A percentile compares a stretch with the other conserved stretches of the same genome.
Conservation (phyloP, 2,113 vertebrate species). For the Sprattus sprattus region DNA sequence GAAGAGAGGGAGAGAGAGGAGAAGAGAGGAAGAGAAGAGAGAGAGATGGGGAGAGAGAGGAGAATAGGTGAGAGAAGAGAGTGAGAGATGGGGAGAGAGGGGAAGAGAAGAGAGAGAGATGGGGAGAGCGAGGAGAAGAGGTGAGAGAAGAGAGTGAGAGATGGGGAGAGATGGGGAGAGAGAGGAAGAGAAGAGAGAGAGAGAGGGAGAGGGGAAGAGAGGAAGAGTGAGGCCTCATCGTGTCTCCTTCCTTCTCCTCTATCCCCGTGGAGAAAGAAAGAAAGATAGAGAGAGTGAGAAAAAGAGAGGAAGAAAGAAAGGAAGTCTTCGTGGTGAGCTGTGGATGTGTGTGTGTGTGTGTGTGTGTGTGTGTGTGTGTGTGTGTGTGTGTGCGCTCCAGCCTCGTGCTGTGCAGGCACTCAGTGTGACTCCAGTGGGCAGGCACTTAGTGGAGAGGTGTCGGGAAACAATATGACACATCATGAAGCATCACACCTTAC, state of each 20-base stretch:
- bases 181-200: no score
- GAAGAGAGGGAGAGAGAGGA: no score
- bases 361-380: background rate
- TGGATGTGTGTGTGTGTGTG: background rate
- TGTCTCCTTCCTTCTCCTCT: background rate
- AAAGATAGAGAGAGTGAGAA: background rate
- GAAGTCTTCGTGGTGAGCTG: background rate
- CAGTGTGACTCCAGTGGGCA: slow-evolving; percentile 16
- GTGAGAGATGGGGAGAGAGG: no score
- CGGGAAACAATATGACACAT: slow-evolving; percentile 25
- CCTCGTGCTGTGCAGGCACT: background rate
- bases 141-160: no score
- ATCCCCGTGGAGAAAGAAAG: background rate
- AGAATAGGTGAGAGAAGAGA: no score
- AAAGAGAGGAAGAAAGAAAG: background rate
- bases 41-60: no score
- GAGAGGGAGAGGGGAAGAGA: background rate
- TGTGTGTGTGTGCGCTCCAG: background rate
- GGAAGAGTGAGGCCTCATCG: background rate
- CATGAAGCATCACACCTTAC: background rate
- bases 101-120: no score
- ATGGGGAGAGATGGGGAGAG: no score
- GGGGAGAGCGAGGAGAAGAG: no score
- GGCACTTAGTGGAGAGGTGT: slow-evolving; percentile 12
- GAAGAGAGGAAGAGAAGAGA: no score